phyloP scores from a whole-genome alignment of 2,888 invertebrate genomes.

The Chironomus riparius region DNA sequence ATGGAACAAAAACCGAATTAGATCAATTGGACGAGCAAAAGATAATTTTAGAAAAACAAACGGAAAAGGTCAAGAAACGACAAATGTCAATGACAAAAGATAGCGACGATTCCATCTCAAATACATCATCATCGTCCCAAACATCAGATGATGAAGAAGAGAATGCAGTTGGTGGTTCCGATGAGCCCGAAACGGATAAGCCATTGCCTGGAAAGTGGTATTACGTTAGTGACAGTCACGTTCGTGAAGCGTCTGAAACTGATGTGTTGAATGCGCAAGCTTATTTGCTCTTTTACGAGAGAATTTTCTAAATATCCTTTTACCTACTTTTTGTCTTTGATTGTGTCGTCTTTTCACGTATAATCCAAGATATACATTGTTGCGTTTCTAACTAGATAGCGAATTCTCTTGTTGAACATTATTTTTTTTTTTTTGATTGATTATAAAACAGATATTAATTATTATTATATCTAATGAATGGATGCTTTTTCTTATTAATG shows the following conservation, averaged over 20 bases:
- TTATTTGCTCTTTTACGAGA: constrained; percentile 92
- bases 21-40: constrained; percentile 45
- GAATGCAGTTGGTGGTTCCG: constrained; percentile 39
- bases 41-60: constrained; percentile 40
- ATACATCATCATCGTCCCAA: constrained; percentile 44
- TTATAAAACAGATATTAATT: too few species aligned
- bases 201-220: constrained; percentile 79
- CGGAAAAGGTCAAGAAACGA: constrained; percentile 38
- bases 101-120: constrained; percentile 48
- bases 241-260: constrained; percentile 69
- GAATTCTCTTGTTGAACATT: too few species aligned
- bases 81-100: constrained; percentile 36
- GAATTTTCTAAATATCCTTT: constrained; percentile 60
- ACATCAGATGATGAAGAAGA: constrained; percentile 40
- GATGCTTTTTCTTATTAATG: not conserved
- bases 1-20: constrained; percentile 47
- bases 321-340: not conserved
- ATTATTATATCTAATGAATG: not conserved
- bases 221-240: constrained; percentile 84
- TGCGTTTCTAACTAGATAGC: too few species aligned
- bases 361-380: too few species aligned
- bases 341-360: not conserved
- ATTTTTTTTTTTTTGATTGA: too few species aligned
- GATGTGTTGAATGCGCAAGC: constrained; percentile 80
- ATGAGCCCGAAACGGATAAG: constrained; percentile 37